A percentile compares a stretch with the other conserved stretches of the same genome.
phyloP scores from a whole-genome alignment of 2,888 invertebrate species.

The Scaptomyza polygonia region DNA sequence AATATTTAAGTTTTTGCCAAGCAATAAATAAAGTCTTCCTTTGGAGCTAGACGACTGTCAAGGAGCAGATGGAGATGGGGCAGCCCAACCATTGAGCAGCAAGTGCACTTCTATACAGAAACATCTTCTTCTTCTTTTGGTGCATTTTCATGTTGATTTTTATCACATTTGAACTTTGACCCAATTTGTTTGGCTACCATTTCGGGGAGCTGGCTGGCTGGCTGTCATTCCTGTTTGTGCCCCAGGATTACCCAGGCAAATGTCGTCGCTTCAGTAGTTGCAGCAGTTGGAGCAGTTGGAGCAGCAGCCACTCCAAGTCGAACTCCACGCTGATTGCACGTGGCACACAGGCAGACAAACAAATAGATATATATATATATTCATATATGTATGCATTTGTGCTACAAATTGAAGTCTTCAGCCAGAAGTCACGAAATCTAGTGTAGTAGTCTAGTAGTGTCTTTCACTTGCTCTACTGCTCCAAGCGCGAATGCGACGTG shows the following conservation, averaged over 20 bases:
- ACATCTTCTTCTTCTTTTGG: conserved; percentile 11
- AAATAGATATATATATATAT: conserved; percentile 21
- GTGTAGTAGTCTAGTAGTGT: conserved; percentile 74
- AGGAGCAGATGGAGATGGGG: not conserved
- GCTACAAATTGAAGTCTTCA: conserved; percentile 77
- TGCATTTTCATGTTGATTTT: conserved; percentile 69
- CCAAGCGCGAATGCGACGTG: conserved; percentile 54
- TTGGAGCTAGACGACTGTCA: not conserved
- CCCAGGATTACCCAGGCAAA: conserved; percentile 44
- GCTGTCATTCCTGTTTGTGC: conserved; percentile 33
- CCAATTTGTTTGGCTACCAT: conserved; percentile 68
- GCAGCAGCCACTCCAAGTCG: conserved; percentile 60
- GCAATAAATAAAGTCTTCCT: conserved; percentile 53
- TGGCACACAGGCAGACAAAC: conserved; percentile 58
- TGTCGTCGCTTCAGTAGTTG: conserved; percentile 43
- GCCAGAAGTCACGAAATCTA: conserved; percentile 76
- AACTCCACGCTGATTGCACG: conserved; percentile 70
- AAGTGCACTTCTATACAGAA: conserved; percentile 29
- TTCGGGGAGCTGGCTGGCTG: conserved; percentile 51
- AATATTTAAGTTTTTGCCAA: conserved; percentile 69
- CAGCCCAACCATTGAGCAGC: conserved; percentile 52
- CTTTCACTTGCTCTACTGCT: conserved; percentile 35
- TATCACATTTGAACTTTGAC: conserved; percentile 81
- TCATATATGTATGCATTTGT: conserved; percentile 31
- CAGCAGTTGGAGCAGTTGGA: conserved; percentile 40